Percentiles rank a stretch among this genome's conserved stretches.
These are phyloP conservation scores for Athene cunicularia DNA, from an alignment of 2,113 vertebrate genomes.

Conservation along the genomic window DNA sequence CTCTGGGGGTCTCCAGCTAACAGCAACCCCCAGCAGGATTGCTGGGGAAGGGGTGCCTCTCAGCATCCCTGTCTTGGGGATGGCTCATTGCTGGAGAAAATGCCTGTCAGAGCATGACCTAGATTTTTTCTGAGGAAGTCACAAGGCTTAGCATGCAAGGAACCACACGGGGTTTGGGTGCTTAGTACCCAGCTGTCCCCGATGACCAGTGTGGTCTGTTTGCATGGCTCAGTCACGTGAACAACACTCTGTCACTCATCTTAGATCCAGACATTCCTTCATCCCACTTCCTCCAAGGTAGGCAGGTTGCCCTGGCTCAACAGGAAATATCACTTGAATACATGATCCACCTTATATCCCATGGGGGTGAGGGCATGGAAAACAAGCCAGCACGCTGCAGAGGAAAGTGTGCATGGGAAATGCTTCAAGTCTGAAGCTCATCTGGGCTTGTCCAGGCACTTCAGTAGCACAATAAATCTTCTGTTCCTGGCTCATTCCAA, in stretches of 20 bases:
- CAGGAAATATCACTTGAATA: conserved; percentile 26
- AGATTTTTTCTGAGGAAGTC: neutral
- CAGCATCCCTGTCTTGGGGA: neutral
- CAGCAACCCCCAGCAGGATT: neutral
- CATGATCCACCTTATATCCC: neutral
- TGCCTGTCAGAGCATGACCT: neutral
- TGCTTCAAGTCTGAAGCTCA: neutral
- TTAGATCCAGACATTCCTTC: conserved; percentile 45
- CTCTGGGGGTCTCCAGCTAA: neutral
- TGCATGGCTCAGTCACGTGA: neutral
- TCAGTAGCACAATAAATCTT: neutral
- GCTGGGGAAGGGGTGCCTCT: neutral
- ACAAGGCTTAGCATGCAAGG: neutral
- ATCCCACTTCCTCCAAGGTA: neutral
- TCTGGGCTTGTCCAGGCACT: neutral
- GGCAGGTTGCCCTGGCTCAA: neutral
- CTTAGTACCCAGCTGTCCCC: neutral
- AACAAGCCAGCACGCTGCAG: neutral
- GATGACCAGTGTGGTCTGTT: neutral
- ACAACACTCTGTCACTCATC: neutral
- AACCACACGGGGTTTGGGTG: neutral
- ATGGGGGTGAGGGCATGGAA: neutral
- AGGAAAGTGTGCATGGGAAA: conserved; percentile 4
- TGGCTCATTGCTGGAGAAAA: neutral
- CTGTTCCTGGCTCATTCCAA: neutral